phyloP scores from a whole-genome alignment of 2,888 invertebrate species.

The Orthonevra nobilis region DNA sequence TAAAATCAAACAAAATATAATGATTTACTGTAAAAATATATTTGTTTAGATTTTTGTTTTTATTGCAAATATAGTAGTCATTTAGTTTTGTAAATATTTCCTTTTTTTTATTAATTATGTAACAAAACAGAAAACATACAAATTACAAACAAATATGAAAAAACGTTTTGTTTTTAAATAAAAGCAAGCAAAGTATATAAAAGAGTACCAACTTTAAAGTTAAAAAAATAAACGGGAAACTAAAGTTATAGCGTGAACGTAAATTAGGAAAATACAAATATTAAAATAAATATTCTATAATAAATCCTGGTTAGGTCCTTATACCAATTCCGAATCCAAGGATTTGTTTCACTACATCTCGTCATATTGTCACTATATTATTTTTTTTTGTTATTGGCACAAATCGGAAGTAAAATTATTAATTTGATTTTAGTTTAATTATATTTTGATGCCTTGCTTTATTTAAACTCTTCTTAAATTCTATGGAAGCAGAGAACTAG shows the following conservation, averaged over 20 bases:
- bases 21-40: conserved; percentile 53
- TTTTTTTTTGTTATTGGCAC: conserved; percentile 50
- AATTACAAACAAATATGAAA: conserved; percentile 37
- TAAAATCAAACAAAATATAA: conserved; percentile 3
- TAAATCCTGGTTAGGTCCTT: conserved; percentile 36
- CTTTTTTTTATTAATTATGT: conserved; percentile 28
- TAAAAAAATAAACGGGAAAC: conserved; percentile 11
- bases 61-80: conserved; percentile 59
- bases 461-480: conserved; percentile 11
- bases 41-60: conserved; percentile 40
- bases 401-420: conserved; percentile 55
- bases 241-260: neutral
- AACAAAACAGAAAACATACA: conserved; percentile 35
- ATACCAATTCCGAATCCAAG: conserved; percentile 8
- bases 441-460: conserved; percentile 5
- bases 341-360: conserved; percentile 32
- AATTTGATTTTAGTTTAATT: conserved; percentile 9
- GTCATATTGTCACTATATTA: conserved; percentile 34
- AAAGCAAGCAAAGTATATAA: conserved; percentile 22
- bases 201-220: conserved; percentile 21
- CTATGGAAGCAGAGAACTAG: conserved; percentile 28
- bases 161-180: conserved; percentile 44
- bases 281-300: conserved; percentile 55
- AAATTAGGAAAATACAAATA: conserved; percentile 7
- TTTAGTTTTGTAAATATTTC: conserved; percentile 47